Percentiles rank a stretch among this genome's conserved stretches.
Conservation (phyloP, 2,797 vertebrate genomes). For the Phataginus tetradactyla region DNA sequence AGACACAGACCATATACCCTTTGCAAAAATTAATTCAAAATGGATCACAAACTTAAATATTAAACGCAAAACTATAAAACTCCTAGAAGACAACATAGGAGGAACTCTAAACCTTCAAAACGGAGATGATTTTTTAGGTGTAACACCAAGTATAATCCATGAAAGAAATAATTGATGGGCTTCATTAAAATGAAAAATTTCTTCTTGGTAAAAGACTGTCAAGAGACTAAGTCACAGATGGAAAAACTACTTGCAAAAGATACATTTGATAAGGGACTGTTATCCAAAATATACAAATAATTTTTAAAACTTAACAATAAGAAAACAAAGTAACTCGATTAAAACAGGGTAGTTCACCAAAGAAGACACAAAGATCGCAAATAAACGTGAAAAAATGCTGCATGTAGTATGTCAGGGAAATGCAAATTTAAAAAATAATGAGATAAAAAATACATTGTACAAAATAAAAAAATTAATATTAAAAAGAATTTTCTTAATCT, state of each 20-base stretch:
- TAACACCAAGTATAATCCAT: background rate
- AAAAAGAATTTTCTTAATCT: background rate
- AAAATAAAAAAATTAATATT: background rate
- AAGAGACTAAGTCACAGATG: background rate
- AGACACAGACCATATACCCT: background rate
- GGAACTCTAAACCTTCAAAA: background rate
- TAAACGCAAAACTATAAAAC: background rate
- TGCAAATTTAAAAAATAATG: background rate
- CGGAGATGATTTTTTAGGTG: background rate
- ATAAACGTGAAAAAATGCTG: background rate
- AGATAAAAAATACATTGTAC: too few relatives aligned
- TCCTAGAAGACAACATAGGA: background rate
- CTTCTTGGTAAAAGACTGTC: background rate
- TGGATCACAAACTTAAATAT: background rate
- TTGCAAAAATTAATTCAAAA: background rate
- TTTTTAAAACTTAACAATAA: background rate
- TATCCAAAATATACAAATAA: background rate
- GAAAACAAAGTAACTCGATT: background rate
- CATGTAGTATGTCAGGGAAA: background rate
- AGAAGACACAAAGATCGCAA: background rate
- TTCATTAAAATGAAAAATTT: background rate
- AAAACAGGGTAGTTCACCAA: background rate
- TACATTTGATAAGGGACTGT: background rate
- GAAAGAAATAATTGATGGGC: background rate
- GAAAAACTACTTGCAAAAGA: background rate